A percentile compares a stretch with the other conserved stretches of the same genome.
phyloP scores from a whole-genome alignment of 2,113 vertebrate species.

The Halcyon senegalensis region DNA sequence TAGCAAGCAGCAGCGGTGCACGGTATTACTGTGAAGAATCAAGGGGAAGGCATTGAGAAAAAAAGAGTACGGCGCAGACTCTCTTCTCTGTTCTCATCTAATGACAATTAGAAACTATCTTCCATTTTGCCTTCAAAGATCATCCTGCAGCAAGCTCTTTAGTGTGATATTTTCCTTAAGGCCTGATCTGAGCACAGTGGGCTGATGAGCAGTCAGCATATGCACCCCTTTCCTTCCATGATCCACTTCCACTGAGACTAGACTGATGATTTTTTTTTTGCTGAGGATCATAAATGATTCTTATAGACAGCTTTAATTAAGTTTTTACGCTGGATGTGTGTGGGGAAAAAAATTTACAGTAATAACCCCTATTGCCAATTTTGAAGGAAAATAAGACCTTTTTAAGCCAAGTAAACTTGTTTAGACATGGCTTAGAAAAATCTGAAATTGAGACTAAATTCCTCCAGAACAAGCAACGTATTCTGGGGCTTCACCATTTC shows the following conservation, averaged over 20 bases:
- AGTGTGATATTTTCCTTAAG: neutral
- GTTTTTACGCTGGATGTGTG: neutral
- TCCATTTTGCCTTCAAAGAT: neutral
- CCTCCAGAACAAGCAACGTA: neutral
- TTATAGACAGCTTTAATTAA: neutral
- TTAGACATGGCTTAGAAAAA: neutral
- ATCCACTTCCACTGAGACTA: neutral
- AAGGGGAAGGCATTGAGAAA: neutral
- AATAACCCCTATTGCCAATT: neutral
- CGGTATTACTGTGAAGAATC: neutral
- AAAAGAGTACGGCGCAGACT: accelerated
- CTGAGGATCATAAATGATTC: neutral
- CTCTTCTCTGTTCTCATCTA: neutral
- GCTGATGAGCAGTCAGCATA: neutral
- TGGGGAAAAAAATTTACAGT: accelerated
- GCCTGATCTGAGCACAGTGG: neutral
- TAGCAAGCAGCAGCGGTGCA: neutral
- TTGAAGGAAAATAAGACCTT: neutral
- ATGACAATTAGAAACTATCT: neutral
- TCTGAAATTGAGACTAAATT: neutral
- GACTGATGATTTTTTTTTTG: neutral
- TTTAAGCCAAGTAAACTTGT: neutral
- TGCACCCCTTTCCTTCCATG: neutral
- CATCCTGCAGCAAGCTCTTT: neutral
- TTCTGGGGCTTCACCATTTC: neutral